Base-by-base conservation (phyloP, 2,797 vertebrate genomes). In the Miichthys miiuy region DNA sequence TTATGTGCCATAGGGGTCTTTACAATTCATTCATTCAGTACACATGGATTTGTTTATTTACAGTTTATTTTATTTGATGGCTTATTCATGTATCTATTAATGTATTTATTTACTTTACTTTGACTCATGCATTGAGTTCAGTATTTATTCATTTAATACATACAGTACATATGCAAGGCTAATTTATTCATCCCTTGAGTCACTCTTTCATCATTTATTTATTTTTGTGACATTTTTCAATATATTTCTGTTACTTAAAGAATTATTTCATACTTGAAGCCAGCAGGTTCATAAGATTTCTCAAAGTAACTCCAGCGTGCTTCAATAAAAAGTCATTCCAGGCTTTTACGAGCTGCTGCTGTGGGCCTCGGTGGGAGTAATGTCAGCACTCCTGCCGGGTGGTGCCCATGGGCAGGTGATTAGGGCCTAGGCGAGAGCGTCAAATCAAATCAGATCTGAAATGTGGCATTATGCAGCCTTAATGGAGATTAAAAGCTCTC, bases 401-500 rank as follows among this genome's bases (percentile, higher is more conserved):
- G 77, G 80, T 11, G 55, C 47, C 63, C 18, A 63, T 73, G 74
- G 77, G 72, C 17, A 23, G 62, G 77, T 70, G 75, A 83, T 79
- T 68, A 64, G 48, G 68, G 71, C 68, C 55, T 5, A 85, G 57
- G 79, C 68, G n/a, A 84, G 80, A 82, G 86, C 48, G 84, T 91
- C 91, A 92, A 87, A 90, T 89, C 86, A 91, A 90, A 94, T 94
- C 90, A 90, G 65, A 72, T 80, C 81, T 91, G 87, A 91, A 85
- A 85, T 75, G 82, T 62, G 80, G 77, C 75, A 86, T 91, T 90
- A 90, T 84, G 77, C 80, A 63, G 74, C 72, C 67, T 73, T 93
- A 91, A 92, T 92, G 88, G 88, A 92, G 90, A 93, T 93, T 91
- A 92, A 94, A 93, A 91, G 89, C 88, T 79, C 73, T 86, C 82